phyloP scores from a whole-genome alignment of 1,140 invertebrate genomes.

The Conopomorpha cramerella region DNA sequence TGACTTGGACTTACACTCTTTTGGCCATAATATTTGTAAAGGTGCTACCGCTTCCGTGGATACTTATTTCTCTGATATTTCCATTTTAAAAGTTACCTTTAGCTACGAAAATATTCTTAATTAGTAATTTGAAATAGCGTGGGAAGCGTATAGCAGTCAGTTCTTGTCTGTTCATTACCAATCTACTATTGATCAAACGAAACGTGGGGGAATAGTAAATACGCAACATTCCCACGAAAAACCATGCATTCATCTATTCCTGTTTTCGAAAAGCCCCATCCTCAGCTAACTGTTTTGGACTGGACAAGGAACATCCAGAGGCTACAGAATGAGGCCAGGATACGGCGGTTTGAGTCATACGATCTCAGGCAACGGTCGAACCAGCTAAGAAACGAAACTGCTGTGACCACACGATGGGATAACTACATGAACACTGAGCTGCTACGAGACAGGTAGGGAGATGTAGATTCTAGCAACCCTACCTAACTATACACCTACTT shows the following conservation, averaged over 20 bases:
- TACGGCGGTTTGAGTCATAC: constrained; percentile 66
- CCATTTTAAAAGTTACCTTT: too few relatives aligned
- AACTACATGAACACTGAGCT: constrained; percentile 79
- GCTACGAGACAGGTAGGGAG: constrained; percentile 67
- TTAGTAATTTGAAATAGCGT: too few relatives aligned
- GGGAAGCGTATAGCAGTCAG: too few relatives aligned
- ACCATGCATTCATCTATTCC: constrained; percentile 51
- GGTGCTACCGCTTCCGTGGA: too few relatives aligned
- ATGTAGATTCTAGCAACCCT: neutral
- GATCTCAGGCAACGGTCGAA: constrained; percentile 72
- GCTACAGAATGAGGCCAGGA: constrained; percentile 68
- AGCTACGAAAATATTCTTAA: too few relatives aligned
- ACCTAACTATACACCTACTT: neutral
- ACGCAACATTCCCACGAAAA: too few relatives aligned
- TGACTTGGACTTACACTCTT: too few relatives aligned
- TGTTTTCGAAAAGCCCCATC: constrained; percentile 69
- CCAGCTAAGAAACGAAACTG: constrained; percentile 77
- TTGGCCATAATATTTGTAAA: too few relatives aligned
- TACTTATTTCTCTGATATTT: too few relatives aligned
- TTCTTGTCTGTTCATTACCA: too few relatives aligned
- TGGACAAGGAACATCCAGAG: constrained; percentile 75
- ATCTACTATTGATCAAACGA: constrained; percentile 8
- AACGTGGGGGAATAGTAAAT: too few relatives aligned
- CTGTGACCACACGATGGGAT: constrained; percentile 81
- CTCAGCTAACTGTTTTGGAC: constrained; percentile 69